Conservation (phyloP, 1,140 invertebrate genomes). For the Cydia amplana region DNA sequence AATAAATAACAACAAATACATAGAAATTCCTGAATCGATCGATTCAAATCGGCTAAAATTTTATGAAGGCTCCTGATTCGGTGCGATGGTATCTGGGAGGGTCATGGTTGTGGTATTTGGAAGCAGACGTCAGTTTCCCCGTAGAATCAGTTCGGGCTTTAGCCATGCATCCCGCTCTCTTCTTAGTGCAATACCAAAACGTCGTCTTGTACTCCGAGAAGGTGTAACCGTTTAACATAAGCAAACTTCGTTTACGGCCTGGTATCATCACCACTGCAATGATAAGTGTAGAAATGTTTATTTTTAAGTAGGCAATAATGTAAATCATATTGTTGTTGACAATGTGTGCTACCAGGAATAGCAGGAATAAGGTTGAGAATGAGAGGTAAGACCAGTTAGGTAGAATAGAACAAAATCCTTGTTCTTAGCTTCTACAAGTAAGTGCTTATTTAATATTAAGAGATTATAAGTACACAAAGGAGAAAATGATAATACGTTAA, state of each 20-base stretch:
- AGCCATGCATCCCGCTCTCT: slow-evolving; percentile 39
- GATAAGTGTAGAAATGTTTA: background rate
- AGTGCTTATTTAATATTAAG: too few relatives aligned
- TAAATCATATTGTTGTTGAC: too few relatives aligned
- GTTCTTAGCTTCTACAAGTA: too few relatives aligned
- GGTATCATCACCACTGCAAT: slow-evolving; percentile 46
- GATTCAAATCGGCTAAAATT: slow-evolving; percentile 36
- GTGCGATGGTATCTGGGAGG: slow-evolving; percentile 47
- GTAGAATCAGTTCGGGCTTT: slow-evolving; percentile 39
- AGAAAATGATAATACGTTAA: too few relatives aligned
- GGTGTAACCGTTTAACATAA: slow-evolving; percentile 50
- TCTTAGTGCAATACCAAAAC: slow-evolving; percentile 48
- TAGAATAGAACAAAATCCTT: too few relatives aligned
- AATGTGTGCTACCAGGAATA: too few relatives aligned
- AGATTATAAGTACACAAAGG: too few relatives aligned
- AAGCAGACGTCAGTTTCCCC: slow-evolving; percentile 39
- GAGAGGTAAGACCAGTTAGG: too few relatives aligned
- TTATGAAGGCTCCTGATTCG: slow-evolving; percentile 45
- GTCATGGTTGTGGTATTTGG: slow-evolving; percentile 49
- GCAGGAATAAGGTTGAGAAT: too few relatives aligned
- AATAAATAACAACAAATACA: too few relatives aligned
- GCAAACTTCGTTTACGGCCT: slow-evolving; percentile 39
- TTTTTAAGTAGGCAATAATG: background rate
- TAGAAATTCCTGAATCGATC: background rate
- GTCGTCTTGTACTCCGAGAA: slow-evolving; percentile 44